Base-by-base conservation (phyloP, 2,888 invertebrate species). In the Drosophila rubida region DNA sequence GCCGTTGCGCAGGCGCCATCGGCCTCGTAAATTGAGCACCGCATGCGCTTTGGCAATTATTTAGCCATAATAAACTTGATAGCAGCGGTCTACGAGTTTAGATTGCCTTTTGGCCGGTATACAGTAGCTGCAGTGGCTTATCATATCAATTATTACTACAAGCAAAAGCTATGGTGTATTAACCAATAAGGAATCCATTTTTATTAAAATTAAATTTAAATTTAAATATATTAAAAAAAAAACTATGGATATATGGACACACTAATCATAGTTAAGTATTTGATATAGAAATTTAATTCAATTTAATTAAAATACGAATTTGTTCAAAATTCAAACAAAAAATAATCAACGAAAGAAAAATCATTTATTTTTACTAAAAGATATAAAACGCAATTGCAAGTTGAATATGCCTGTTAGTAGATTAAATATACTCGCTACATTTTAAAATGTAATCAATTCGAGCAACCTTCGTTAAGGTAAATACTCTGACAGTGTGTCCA, bases 1-100 rank as follows among this genome's bases (percentile, higher is more conserved):
- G 50, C 30, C 4, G 14, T 11, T 39, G 58, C 58, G 63, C 72
- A 72, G 46, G 50, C 69, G 63, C 68, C 63, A 57, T 67, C 25
- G 14, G 32, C 35, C 67, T 71, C 63, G 70, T 80, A 81, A 81
- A 83, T 83, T 80, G 63, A 60, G 68, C 78, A 25, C 78, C 66
- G 78, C 83, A 80, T 83, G 86, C 67, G 64, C 75, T 54, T 58
- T 66, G 63, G 75, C 80, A 75, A 77, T 85, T 83, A 85, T 80
- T 85, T 80, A 60, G 54, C 64, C 58, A 55, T 62, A 75, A 73
- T 68, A 70, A 73, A 83, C 72, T 64, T 64, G 67, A 73, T 81
- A 57, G 48, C 53, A 58, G 69, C 62, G 55, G 44, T 51, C 55
- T 75, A 77, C 37, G 44, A 50, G 49, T 53, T 51, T 39, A 44